phyloP scores from a whole-genome alignment of 2,797 vertebrate genomes.

The Chromobotia macracanthus region DNA sequence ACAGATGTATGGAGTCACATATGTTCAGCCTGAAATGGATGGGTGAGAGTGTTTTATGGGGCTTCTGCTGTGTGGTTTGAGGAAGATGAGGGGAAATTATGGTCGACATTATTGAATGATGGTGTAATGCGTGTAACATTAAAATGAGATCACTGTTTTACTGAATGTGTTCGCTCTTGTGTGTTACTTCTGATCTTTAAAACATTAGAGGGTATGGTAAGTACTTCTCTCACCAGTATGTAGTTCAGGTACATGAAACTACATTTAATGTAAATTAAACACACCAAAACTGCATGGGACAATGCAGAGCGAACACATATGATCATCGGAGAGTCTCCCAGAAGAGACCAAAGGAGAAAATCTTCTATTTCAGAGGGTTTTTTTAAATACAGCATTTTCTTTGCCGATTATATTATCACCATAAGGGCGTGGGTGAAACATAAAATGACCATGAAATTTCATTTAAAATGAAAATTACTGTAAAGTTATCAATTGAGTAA shows the following conservation, averaged over 20 bases:
- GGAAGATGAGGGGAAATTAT: background rate
- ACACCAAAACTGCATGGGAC: background rate
- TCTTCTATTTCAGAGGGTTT: background rate
- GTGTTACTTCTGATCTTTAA: background rate
- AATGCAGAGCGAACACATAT: background rate
- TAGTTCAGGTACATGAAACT: background rate
- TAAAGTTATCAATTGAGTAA: background rate
- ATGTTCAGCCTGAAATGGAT: background rate
- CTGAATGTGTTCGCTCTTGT: too few species aligned
- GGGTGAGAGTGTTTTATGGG: background rate
- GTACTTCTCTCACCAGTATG: background rate
- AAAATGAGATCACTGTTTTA: background rate
- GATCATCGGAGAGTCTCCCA: background rate
- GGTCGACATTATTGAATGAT: background rate
- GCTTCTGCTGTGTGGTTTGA: background rate
- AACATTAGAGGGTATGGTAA: background rate
- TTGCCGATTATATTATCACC: background rate
- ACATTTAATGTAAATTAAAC: constrained; percentile 11
- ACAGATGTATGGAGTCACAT: background rate
- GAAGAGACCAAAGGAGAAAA: background rate
- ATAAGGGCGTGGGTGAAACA: background rate
- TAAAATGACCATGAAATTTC: background rate
- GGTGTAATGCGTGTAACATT: background rate
- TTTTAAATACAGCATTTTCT: background rate
- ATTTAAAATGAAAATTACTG: background rate